A percentile compares a stretch with the other conserved stretches of the same genome.
These are phyloP conservation scores for Amblyopsis rosae DNA, from an alignment of 2,113 vertebrate genomes.

Conservation along the genomic window DNA sequence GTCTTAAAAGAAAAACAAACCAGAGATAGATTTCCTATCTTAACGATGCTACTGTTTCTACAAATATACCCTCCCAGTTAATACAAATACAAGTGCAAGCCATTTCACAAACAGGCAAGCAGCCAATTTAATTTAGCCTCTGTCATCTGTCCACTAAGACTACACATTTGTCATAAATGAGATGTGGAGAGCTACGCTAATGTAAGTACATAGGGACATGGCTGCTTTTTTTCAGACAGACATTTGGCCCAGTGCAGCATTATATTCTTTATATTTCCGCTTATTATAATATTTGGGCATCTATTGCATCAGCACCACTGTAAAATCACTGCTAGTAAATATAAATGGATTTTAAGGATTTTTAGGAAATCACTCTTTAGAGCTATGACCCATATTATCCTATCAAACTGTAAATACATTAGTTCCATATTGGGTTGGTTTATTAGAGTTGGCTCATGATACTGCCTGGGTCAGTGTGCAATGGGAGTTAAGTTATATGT, in stretches of 20 bases:
- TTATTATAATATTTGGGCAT: neutral
- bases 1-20: neutral
- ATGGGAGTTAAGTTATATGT: too few relatives aligned
- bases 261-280: neutral
- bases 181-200: slow-evolving; percentile 14
- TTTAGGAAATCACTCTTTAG: neutral
- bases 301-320: neutral
- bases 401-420: neutral
- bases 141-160: slow-evolving; percentile 23
- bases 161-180: slow-evolving; percentile 20
- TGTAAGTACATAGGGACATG: neutral
- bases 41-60: slow-evolving; percentile 7
- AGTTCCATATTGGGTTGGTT: slow-evolving; percentile 3
- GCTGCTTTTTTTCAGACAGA: slow-evolving; percentile 15
- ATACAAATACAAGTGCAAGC: slow-evolving; percentile 33
- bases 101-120: slow-evolving; percentile 38
- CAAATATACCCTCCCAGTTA: slow-evolving; percentile 8
- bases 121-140: slow-evolving; percentile 40
- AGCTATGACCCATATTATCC: too few relatives aligned
- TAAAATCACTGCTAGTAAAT: too few relatives aligned
- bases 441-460: neutral
- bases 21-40: neutral
- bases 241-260: slow-evolving; percentile 15
- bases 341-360: neutral
- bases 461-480: too few relatives aligned